Evolutionary conservation across 2,797 vertebrate genomes (phyloP).

Genomic region (Lithobates pipiens): DNA sequence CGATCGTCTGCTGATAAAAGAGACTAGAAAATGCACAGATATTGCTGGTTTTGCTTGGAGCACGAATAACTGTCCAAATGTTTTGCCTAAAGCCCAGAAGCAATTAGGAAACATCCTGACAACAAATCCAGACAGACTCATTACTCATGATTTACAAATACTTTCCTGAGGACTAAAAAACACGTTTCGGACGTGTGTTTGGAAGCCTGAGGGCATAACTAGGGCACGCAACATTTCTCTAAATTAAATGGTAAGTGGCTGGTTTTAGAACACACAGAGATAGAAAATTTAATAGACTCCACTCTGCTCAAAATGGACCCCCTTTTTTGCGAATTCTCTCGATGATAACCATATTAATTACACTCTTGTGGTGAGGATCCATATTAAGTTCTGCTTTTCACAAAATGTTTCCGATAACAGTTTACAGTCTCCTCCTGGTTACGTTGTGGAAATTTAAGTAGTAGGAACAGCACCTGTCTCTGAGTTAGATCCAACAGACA

Average conservation of each 20-base stretch:
- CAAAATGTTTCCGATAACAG: constrained; percentile 23
- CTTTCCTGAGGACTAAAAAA: constrained; percentile 62
- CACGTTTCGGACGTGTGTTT: constrained; percentile 61
- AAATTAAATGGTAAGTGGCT: constrained; percentile 62
- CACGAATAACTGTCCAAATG: constrained; percentile 60
- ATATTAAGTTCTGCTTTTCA: constrained; percentile 9
- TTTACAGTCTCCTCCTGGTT: neutral
- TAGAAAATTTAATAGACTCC: constrained; percentile 55
- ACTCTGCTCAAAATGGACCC: constrained; percentile 24
- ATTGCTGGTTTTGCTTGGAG: constrained; percentile 57
- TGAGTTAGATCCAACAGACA: constrained; percentile 15
- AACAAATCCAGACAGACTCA: constrained; percentile 63
- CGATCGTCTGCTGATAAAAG: constrained; percentile 57
- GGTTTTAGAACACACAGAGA: constrained; percentile 55
- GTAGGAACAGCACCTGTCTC: constrained; percentile 4
- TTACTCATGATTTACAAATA: constrained; percentile 64
- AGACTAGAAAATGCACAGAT: constrained; percentile 53
- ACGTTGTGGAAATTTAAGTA: constrained; percentile 14
- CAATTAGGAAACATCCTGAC: constrained; percentile 63
- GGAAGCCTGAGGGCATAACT: constrained; percentile 57
- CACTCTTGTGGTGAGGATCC: constrained; percentile 23
- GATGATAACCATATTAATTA: constrained; percentile 51
- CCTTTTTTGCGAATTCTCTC: constrained; percentile 29
- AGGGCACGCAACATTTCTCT: constrained; percentile 57
- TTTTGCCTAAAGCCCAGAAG: constrained; percentile 63